Evolutionary conservation across 35 echinoderm and acorn worm species (phyloP).

Genomic region (Lytechinus pictus): DNA sequence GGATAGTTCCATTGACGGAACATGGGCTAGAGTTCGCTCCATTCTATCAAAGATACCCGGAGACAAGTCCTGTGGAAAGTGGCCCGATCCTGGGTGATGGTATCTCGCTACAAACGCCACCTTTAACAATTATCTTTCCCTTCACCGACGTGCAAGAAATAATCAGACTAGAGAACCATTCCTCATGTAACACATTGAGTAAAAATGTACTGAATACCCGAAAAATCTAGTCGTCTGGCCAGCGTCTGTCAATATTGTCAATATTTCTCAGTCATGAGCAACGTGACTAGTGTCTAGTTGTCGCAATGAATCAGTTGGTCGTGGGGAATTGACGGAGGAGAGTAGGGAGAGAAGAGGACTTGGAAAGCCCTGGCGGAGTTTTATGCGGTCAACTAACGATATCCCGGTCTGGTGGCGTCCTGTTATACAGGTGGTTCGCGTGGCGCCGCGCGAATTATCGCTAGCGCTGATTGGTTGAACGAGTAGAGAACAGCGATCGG

Average conservation of each 20-base stretch:
- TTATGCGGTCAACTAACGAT: conserved; percentile 1
- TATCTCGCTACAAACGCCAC: conserved; percentile 34
- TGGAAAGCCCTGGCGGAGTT: background rate
- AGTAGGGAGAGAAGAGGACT: background rate
- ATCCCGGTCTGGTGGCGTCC: background rate
- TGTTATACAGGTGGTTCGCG: conserved; percentile 51
- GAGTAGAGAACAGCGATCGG: background rate
- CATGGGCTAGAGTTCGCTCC: conserved; percentile 42
- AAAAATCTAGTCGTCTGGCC: background rate
- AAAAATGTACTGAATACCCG: background rate
- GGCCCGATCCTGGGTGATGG: background rate
- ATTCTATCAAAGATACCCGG: conserved; percentile 37
- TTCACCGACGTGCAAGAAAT: background rate
- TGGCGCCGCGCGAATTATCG: conserved; percentile 32
- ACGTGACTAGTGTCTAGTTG: background rate
- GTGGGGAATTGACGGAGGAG: conserved; percentile 15
- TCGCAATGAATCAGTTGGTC: conserved; percentile 11
- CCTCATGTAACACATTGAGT: background rate
- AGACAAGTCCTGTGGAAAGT: conserved; percentile 16
- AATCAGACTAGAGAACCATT: background rate
- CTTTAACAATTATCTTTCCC: conserved; percentile 23
- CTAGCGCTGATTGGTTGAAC: conserved; percentile 33
- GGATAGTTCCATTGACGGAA: conserved; percentile 42
- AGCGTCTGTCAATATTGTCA: conserved; percentile 25
- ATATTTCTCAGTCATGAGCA: conserved; percentile 22